phyloP scores from a whole-genome alignment of 2,797 vertebrate species.

The Centroberyx gerrardi region DNA sequence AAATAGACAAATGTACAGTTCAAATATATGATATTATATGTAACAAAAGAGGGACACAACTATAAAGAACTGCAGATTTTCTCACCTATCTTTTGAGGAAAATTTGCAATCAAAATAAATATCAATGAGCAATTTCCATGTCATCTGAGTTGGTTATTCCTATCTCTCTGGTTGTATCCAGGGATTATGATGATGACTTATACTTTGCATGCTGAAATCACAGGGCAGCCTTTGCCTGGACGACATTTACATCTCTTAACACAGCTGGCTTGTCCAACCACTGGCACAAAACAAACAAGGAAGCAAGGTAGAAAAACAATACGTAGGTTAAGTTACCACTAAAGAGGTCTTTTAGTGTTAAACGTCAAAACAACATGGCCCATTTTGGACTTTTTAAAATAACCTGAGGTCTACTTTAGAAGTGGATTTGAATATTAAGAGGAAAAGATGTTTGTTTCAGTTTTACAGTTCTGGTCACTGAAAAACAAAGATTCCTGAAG shows the following conservation, averaged over 20 bases:
- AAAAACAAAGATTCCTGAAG: not conserved
- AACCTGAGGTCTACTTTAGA: constrained; percentile 74
- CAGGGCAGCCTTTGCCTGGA: constrained; percentile 72
- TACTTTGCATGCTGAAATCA: constrained; percentile 87
- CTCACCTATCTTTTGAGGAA: not conserved
- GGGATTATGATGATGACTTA: constrained; percentile 62
- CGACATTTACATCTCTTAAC: constrained; percentile 88
- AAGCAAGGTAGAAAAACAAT: constrained; percentile 78
- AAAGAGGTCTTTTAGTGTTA: constrained; percentile 83
- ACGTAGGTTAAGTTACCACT: constrained; percentile 81
- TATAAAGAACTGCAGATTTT: not conserved
- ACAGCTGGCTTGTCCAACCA: constrained; percentile 83
- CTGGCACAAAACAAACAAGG: constrained; percentile 81
- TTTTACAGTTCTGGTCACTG: constrained; percentile 48
- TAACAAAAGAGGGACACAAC: not conserved
- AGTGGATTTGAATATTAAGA: constrained; percentile 75
- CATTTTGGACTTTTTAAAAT: constrained; percentile 79
- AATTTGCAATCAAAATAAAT: constrained; percentile 10
- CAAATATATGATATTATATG: too few relatives aligned
- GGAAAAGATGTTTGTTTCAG: constrained; percentile 60
- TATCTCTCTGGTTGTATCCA: constrained; percentile 58
- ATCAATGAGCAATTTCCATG: constrained; percentile 3
- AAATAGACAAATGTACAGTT: not conserved
- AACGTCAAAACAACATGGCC: constrained; percentile 77
- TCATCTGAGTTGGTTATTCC: constrained; percentile 51